Base-by-base conservation (phyloP, 2,797 vertebrate genomes). In the Gallinago stenura region DNA sequence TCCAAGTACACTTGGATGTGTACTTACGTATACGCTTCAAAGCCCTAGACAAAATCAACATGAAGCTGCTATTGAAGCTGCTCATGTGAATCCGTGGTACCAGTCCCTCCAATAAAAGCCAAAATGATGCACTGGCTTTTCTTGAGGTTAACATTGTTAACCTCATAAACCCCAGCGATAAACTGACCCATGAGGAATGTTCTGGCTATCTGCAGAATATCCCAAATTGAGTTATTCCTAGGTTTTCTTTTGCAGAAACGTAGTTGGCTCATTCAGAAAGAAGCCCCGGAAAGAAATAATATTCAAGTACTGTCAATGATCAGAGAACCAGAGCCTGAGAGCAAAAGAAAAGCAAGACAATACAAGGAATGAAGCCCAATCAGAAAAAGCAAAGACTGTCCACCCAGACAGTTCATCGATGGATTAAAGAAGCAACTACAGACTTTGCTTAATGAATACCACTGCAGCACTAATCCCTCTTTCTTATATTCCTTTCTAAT, bases 401-500 rank as follows among this genome's bases (percentile, higher is more conserved):
- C 25, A 66, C n/a, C 15, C 66, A 70, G 80, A 48, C 1, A 1
- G 28, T 46, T 85, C 41, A 25, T 14, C 0, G 0, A 15, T 25
- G 45, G 68, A 87, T 92, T 87, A 82, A 89, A 84, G 14, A 72
- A 85, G 21, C 30, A 87, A 26, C 75, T 51, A 46, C 39, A 82
- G 80, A 45, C 37, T 79, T 69, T 0, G 1, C 77, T 87, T 96
- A 87, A 93, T 65, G 79, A 93, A n/a, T 26, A 83, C 56, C 30
- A 50, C 70, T 69, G 21, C 54, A 69, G 58, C 41, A 56, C 54
- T 82, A 89, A 92, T 83, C 41, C 33, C 16, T 73, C 58, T 66
- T 71, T 39, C 77, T 92, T 83, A 73, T 26, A 73, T 51, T 83
- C 37, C 39, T 71, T 91, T 87, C 41, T 84, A 84, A 83, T 87